These are phyloP conservation scores for Lithophane leautieri DNA, from an alignment of 2,888 invertebrate species.

Conservation along the genomic window DNA sequence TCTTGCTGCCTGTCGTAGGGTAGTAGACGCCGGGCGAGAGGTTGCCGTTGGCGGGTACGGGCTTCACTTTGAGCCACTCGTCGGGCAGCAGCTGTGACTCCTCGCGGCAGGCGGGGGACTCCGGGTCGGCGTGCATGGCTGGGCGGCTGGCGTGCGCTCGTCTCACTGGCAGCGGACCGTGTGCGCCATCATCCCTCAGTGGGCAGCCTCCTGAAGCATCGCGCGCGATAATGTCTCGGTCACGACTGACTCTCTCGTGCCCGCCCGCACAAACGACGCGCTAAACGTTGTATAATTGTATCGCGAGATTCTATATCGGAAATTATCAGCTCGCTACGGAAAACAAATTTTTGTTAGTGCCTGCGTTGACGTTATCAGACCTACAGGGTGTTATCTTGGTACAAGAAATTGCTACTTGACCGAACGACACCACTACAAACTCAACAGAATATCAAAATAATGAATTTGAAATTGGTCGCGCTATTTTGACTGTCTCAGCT, in stretches of 20 bases:
- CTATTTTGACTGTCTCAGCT: slow-evolving; percentile 16
- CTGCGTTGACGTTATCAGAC: slow-evolving; percentile 77
- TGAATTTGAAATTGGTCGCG: neutral
- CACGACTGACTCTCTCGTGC: slow-evolving; percentile 86
- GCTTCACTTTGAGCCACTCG: slow-evolving; percentile 88
- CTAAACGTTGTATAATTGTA: slow-evolving; percentile 89
- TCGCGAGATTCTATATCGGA: slow-evolving; percentile 87
- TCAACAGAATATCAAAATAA: neutral
- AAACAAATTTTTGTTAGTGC: slow-evolving; percentile 86
- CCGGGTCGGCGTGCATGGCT: slow-evolving; percentile 87
- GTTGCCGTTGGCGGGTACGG: slow-evolving; percentile 85
- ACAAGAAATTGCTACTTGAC: slow-evolving; percentile 12
- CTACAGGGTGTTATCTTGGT: slow-evolving; percentile 77
- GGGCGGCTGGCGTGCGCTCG: slow-evolving; percentile 80
- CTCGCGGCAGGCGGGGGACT: slow-evolving; percentile 88
- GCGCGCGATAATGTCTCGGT: slow-evolving; percentile 88
- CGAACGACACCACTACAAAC: slow-evolving; percentile 6
- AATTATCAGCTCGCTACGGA: slow-evolving; percentile 88
- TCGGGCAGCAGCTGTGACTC: slow-evolving; percentile 87
- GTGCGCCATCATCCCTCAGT: slow-evolving; percentile 84
- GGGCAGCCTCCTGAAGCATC: slow-evolving; percentile 87
- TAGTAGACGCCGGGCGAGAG: slow-evolving; percentile 89
- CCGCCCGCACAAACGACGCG: slow-evolving; percentile 80
- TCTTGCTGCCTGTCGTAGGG: slow-evolving; percentile 87
- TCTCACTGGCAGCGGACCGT: slow-evolving; percentile 77